Evolutionary conservation across 2,888 invertebrate species (phyloP), one percentile per base, ranked within the genome.

Genomic region (Apoderus coryli): DNA sequence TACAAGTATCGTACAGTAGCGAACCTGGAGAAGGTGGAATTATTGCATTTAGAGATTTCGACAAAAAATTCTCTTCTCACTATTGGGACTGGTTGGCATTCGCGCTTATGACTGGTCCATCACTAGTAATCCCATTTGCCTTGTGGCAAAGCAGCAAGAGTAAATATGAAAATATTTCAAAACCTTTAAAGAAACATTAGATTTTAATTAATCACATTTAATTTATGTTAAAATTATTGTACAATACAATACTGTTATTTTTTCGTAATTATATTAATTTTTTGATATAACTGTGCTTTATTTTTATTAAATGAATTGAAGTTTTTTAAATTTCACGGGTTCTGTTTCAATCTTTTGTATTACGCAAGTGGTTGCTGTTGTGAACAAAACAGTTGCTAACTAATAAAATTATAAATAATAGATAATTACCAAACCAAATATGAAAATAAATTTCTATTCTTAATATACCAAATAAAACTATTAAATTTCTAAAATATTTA

Each of bases 11-110:
- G 4, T 59, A 68, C 48, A 77, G 75, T 47, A 93, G 90, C 45
- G 84, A 93, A 43, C 96, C 95, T 4, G 96, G 96, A 33, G 89
- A 96, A 62, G 93, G 93, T 40, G 81, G 81, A 32, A 89, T 95
- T 50, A 82, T 90, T 30, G 82, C 88, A 9, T 81, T 77, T 65
- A 79, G 72, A 48, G 93, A 95, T 59, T 95, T 82, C 52, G 89
- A 93, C 61, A 84, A 90, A 60, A 85, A 89, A 53, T 95, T 93
- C 64, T 95, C 95, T 3, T 89, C 93, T 0, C 95, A 95, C 62
- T 79, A 88, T 54, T 81, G 90, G 37, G 95, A 95, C 61, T 98
- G 96, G 98, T 67, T 80, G 31, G 88, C 92, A 14, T 98, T 98
- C 53, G 89, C 89, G 16, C 75, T 96, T 32, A 92, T 98, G 90